Evolutionary conservation across 2,797 vertebrate genomes (phyloP).

Genomic region (Oryzias sinensis): DNA sequence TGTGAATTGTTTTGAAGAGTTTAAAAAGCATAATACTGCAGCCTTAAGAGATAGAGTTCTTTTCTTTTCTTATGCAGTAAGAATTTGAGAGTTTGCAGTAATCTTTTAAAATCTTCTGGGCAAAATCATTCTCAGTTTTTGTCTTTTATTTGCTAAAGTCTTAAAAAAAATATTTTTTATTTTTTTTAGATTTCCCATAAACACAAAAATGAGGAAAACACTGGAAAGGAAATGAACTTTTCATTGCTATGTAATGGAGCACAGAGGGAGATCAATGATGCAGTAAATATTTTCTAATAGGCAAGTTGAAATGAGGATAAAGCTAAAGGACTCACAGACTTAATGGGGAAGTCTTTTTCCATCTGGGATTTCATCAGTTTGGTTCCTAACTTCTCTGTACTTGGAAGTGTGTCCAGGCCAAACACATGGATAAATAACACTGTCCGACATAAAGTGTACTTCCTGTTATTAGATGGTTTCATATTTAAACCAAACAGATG

Average conservation of each 20-base stretch:
- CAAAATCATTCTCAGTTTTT: background rate
- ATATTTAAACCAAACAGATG: too few relatives aligned
- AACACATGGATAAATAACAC: background rate
- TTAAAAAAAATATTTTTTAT: background rate
- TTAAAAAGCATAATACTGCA: background rate
- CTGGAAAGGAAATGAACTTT: slow-evolving; percentile 14
- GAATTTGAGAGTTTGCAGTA: too few relatives aligned
- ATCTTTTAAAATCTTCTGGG: background rate
- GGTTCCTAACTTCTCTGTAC: too few relatives aligned
- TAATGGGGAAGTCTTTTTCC: background rate
- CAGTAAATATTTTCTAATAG: slow-evolving; percentile 28
- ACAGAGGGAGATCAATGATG: slow-evolving; percentile 34
- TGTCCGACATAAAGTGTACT: slow-evolving; percentile 6
- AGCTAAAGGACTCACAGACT: background rate
- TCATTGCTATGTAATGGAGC: slow-evolving; percentile 26
- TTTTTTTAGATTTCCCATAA: slow-evolving; percentile 14
- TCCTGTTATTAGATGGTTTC: too few relatives aligned
- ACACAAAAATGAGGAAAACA: slow-evolving; percentile 13
- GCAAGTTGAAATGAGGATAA: slow-evolving; percentile 8
- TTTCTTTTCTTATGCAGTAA: background rate
- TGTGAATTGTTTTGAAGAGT: slow-evolving; percentile 20
- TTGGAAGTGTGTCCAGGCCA: background rate
- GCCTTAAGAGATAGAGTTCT: background rate
- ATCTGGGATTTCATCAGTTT: too few relatives aligned
- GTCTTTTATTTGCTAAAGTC: too few relatives aligned